phyloP scores from a whole-genome alignment of 2,888 invertebrate genomes.

The Pharmacophagus antenor region DNA sequence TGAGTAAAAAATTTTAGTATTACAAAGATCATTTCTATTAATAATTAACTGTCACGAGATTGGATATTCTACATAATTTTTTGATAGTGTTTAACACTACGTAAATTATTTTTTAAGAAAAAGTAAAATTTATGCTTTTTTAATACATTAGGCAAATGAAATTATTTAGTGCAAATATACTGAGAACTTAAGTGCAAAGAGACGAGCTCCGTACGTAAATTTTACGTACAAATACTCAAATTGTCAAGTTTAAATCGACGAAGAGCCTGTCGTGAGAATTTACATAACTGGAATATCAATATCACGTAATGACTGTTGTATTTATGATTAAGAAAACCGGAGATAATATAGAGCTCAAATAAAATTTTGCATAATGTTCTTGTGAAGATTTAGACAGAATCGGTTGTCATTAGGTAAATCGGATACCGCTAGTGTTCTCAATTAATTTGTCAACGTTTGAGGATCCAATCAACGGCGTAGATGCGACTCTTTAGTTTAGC shows the following conservation, averaged over 20 bases:
- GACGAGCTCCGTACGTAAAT: background rate
- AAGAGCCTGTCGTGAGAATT: slow-evolving; percentile 28
- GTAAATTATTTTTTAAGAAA: no score
- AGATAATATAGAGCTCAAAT: slow-evolving; percentile 70
- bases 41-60: no score
- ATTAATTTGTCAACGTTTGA: slow-evolving; percentile 77
- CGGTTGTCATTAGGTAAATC: slow-evolving; percentile 76
- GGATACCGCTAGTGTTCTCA: slow-evolving; percentile 66
- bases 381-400: slow-evolving; percentile 57
- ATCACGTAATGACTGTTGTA: slow-evolving; percentile 50
- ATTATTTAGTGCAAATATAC: background rate
- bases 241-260: slow-evolving; percentile 11
- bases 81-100: no score
- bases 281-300: slow-evolving; percentile 40
- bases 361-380: slow-evolving; percentile 73
- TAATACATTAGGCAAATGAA: background rate
- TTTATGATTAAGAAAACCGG: slow-evolving; percentile 58
- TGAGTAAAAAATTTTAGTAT: no score
- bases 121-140: no score
- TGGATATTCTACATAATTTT: no score
- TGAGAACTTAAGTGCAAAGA: background rate
- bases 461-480: slow-evolving; percentile 57
- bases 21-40: no score
- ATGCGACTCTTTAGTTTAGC: slow-evolving; percentile 47
- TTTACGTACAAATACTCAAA: background rate